Percentiles rank a stretch among this genome's conserved stretches.
These are phyloP conservation scores for Gobio occitaniae DNA, from an alignment of 2,797 vertebrate species.

Conservation along the genomic window DNA sequence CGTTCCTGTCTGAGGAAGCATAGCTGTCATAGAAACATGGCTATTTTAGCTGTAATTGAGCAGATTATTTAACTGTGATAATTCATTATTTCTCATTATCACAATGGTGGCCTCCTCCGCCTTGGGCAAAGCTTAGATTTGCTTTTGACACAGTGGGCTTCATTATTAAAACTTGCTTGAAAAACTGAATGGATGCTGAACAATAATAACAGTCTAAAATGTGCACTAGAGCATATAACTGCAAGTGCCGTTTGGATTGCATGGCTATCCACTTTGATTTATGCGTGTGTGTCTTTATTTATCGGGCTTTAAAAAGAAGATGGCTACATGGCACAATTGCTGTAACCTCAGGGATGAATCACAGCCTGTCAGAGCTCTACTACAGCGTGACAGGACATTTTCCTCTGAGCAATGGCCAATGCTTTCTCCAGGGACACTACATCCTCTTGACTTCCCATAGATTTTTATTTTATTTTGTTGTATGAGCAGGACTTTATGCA, in stretches of 20 bases:
- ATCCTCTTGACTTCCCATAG: conserved; percentile 1
- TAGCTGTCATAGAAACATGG: not conserved
- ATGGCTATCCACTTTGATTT: conserved; percentile 54
- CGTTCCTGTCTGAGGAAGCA: not conserved
- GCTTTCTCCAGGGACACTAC: conserved; percentile 49
- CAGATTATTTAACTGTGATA: not conserved
- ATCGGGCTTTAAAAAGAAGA: conserved; percentile 76
- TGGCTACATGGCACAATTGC: conserved; percentile 72
- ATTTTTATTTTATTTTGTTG: conserved; percentile 13
- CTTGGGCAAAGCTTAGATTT: conserved; percentile 59
- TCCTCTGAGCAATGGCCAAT: conserved; percentile 67
- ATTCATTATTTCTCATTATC: not conserved
- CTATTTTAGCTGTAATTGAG: not conserved
- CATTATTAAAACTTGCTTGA: conserved; percentile 74
- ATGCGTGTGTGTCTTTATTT: conserved; percentile 70
- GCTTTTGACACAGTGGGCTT: conserved; percentile 69
- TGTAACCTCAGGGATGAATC: conserved; percentile 76
- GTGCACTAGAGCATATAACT: conserved; percentile 75
- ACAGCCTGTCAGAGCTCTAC: conserved; percentile 55
- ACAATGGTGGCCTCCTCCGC: conserved; percentile 50
- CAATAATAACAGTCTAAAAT: conserved; percentile 79
- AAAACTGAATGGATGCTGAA: conserved; percentile 70
- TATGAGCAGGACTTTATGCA: not conserved
- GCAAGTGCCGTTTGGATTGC: conserved; percentile 42
- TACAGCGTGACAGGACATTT: conserved; percentile 66